Conservation (phyloP, 1,140 invertebrate species). For the Chionoecetes opilio region DNA sequence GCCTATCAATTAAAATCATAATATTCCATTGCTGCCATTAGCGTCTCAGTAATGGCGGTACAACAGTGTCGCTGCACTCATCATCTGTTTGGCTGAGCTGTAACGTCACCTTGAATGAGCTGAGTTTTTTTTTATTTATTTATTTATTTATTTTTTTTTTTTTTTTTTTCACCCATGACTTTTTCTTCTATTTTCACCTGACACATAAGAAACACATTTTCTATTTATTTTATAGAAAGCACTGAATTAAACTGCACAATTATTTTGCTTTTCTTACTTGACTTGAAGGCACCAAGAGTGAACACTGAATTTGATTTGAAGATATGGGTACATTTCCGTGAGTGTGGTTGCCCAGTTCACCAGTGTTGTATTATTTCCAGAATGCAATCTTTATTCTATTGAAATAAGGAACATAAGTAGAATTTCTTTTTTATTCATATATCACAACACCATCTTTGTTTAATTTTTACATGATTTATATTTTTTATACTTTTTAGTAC, state of each 20-base stretch:
- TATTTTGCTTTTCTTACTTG: neutral
- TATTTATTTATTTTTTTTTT: too few relatives aligned
- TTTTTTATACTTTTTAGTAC: constrained; percentile 10
- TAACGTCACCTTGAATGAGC: neutral
- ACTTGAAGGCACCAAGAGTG: neutral
- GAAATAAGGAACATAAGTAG: neutral
- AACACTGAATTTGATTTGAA: neutral
- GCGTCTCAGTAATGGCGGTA: neutral
- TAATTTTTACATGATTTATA: neutral
- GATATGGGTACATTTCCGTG: neutral
- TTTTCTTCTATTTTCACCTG: neutral
- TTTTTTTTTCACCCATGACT: neutral
- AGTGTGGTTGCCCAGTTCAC: neutral
- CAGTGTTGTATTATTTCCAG: neutral
- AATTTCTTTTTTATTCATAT: neutral
- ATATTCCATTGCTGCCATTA: constrained; percentile 30
- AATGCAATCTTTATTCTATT: neutral
- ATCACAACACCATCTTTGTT: neutral
- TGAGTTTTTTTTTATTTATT: too few relatives aligned
- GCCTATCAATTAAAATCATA: neutral
- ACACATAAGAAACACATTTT: constrained; percentile 21
- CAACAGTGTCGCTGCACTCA: neutral
- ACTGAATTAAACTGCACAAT: neutral
- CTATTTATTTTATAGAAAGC: neutral
- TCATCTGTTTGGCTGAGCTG: neutral